A percentile compares a stretch with the other conserved stretches of the same genome.
phyloP scores from a whole-genome alignment of 1,140 invertebrate species.

The Agrypnia vestita region DNA sequence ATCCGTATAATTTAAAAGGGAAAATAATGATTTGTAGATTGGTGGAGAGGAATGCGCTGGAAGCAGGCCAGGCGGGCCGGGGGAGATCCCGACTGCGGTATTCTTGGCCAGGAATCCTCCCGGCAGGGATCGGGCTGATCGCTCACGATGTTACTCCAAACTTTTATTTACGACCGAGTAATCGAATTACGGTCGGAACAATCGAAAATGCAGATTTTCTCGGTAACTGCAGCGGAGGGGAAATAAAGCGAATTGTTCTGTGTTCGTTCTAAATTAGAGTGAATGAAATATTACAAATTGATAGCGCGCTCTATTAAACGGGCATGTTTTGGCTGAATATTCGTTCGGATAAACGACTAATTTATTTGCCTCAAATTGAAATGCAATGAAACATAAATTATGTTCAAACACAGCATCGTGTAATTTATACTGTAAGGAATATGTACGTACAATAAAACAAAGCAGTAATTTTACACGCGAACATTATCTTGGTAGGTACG shows the following conservation, averaged over 20 bases:
- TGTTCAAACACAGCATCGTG: too few relatives aligned
- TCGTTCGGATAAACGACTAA: too few relatives aligned
- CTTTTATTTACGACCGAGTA: constrained; percentile 56
- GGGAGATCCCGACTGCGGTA: constrained; percentile 32
- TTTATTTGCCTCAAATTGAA: too few relatives aligned
- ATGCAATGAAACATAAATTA: too few relatives aligned
- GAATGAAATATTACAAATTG: constrained; percentile 19
- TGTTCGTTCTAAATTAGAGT: constrained; percentile 18
- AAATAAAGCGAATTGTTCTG: not conserved
- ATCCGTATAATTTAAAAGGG: constrained; percentile 19
- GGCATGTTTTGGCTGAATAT: too few relatives aligned
- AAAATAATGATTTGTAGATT: constrained; percentile 42
- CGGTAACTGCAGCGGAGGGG: not conserved
- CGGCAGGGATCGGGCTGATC: constrained; percentile 32
- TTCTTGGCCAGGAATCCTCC: constrained; percentile 51
- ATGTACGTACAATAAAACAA: too few relatives aligned
- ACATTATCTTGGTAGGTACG: too few relatives aligned
- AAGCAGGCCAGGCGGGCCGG: constrained; percentile 32
- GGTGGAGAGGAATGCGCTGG: constrained; percentile 20
- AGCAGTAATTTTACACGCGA: too few relatives aligned
- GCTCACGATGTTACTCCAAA: constrained; percentile 53
- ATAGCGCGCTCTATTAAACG: not conserved
- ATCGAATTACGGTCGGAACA: constrained; percentile 54
- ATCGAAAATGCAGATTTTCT: constrained; percentile 51
- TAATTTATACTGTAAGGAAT: too few relatives aligned